Percentiles rank a stretch among this genome's conserved stretches.
Evolutionary conservation across 2,888 invertebrate species (phyloP).

Genomic region (Melieria crassipennis): DNA sequence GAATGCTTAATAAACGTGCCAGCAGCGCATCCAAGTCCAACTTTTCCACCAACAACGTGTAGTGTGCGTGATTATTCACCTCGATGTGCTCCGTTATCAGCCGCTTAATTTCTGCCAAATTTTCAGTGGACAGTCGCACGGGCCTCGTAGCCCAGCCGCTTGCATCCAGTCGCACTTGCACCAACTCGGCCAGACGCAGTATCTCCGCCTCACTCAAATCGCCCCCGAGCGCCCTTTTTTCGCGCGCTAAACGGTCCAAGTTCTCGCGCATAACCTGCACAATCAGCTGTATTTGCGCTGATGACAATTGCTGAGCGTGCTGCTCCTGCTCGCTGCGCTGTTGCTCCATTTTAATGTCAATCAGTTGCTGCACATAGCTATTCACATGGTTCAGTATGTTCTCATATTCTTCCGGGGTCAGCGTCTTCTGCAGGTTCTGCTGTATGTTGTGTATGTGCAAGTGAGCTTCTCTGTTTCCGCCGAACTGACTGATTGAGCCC

Average conservation of each 20-base stretch:
- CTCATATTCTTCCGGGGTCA: constrained; percentile 61
- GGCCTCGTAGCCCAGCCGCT: constrained; percentile 40
- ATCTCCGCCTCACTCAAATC: constrained; percentile 53
- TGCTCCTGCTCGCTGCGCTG: constrained; percentile 39
- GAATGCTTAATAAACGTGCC: constrained; percentile 58
- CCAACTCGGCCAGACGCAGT: constrained; percentile 55
- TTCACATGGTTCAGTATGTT: constrained; percentile 63
- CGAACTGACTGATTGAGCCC: constrained; percentile 28
- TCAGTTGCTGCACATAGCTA: constrained; percentile 60
- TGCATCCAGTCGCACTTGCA: constrained; percentile 50
- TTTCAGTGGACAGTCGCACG: constrained; percentile 55
- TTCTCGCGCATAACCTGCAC: constrained; percentile 58
- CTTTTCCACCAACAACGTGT: constrained; percentile 53
- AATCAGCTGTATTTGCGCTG: constrained; percentile 54
- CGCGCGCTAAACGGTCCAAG: constrained; percentile 47
- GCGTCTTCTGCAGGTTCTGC: constrained; percentile 52
- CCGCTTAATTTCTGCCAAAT: constrained; percentile 62
- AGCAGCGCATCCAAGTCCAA: constrained; percentile 62
- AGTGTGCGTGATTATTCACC: constrained; percentile 51
- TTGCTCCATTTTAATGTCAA: constrained; percentile 57
- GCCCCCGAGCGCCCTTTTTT: constrained; percentile 41
- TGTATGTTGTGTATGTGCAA: constrained; percentile 50
- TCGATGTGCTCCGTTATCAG: constrained; percentile 54
- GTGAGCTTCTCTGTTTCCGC: constrained; percentile 36
- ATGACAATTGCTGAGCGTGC: constrained; percentile 39